These are phyloP conservation scores for Bradypodion ventrale DNA, from an alignment of 2,797 vertebrate species.

Conservation along the genomic window DNA sequence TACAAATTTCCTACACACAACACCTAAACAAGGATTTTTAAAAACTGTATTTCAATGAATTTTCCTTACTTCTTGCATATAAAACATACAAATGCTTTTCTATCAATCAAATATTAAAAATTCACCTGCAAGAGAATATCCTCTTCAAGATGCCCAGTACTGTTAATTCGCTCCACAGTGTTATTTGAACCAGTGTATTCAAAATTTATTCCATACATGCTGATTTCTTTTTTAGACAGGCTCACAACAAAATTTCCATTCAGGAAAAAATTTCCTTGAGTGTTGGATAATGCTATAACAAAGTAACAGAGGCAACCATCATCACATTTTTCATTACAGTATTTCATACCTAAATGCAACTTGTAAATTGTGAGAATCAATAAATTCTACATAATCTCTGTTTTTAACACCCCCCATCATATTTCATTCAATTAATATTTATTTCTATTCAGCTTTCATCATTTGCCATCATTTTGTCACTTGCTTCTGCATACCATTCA, in stretches of 20 bases:
- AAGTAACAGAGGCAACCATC: constrained; percentile 36
- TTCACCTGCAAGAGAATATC: constrained; percentile 90
- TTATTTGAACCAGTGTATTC: constrained; percentile 96
- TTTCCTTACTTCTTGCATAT: constrained; percentile 34
- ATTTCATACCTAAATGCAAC: not conserved
- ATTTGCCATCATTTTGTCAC: constrained; percentile 7
- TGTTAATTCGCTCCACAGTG: constrained; percentile 91
- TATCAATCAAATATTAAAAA: constrained; percentile 33
- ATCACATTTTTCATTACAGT: not conserved
- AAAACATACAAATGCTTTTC: constrained; percentile 8
- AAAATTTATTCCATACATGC: constrained; percentile 86
- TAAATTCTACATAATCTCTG: not conserved
- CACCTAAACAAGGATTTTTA: constrained; percentile 81
- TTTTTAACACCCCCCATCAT: not conserved
- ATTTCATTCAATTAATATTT: not conserved
- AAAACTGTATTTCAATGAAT: constrained; percentile 61
- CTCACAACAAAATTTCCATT: constrained; percentile 98
- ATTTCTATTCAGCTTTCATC: not conserved
- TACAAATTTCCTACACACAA: constrained; percentile 95
- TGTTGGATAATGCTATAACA: constrained; percentile 87
- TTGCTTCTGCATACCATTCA: not conserved
- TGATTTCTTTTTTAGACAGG: constrained; percentile 95
- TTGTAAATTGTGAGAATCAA: not conserved
- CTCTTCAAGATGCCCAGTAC: constrained; percentile 88
- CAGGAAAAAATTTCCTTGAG: constrained; percentile 89